phyloP scores from a whole-genome alignment of 2,113 vertebrate species.

The Cariama cristata region DNA sequence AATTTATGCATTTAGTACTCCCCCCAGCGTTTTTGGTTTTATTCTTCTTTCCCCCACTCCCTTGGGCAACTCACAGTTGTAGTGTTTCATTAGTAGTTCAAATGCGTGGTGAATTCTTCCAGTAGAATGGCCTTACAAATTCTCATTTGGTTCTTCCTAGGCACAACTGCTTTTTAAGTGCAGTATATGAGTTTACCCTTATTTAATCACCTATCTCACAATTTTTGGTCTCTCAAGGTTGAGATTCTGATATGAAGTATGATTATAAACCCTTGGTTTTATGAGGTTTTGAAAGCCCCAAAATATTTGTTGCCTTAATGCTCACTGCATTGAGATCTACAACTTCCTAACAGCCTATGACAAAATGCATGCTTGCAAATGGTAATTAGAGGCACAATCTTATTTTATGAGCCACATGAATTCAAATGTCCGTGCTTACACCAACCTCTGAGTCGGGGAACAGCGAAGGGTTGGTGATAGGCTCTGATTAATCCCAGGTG shows the following conservation, averaged over 20 bases:
- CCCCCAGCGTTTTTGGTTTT: neutral
- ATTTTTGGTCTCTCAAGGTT: neutral
- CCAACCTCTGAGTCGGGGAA: neutral
- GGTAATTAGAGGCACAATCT: neutral
- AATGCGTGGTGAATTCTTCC: neutral
- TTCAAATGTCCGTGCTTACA: neutral
- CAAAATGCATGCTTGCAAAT: neutral
- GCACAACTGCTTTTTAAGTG: neutral
- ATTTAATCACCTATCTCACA: neutral
- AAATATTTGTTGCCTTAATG: neutral
- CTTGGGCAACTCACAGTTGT: neutral
- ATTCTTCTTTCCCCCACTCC: neutral
- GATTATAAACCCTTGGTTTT: neutral
- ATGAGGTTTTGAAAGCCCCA: neutral
- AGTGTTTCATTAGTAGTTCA: neutral
- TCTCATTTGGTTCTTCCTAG: neutral
- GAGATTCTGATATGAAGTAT: neutral
- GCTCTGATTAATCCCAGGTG: neutral
- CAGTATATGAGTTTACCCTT: neutral
- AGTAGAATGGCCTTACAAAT: neutral
- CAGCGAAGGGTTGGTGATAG: neutral
- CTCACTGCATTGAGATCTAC: neutral
- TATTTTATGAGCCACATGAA: neutral
- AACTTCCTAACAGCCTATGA: neutral
- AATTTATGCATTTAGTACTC: neutral